These are phyloP conservation scores for Cyrtorhinus lividipennis DNA, from an alignment of 1,140 invertebrate species.

Conservation along the genomic window DNA sequence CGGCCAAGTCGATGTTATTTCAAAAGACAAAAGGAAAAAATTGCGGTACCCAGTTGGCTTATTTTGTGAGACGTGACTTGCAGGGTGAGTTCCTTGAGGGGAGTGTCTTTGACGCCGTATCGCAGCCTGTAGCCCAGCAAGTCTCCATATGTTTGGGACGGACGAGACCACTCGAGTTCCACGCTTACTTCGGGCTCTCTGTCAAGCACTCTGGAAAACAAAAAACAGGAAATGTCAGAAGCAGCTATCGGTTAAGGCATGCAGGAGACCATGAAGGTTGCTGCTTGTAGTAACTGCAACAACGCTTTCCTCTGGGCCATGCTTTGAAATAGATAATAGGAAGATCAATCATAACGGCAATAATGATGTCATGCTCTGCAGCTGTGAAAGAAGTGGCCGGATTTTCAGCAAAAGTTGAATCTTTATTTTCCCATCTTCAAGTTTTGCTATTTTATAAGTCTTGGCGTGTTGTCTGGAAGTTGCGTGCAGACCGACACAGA, in stretches of 20 bases:
- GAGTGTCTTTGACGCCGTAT: conserved; percentile 73
- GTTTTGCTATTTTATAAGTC: too few species aligned
- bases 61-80: conserved; percentile 25
- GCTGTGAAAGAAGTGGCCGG: too few species aligned
- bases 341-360: too few species aligned
- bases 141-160: conserved; percentile 73
- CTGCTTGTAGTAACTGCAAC: background rate
- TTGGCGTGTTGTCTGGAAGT: too few species aligned
- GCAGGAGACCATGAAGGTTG: too few species aligned
- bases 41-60: conserved; percentile 23
- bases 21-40: background rate
- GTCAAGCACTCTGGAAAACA: conserved; percentile 50
- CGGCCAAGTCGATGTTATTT: background rate
- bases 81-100: conserved; percentile 42
- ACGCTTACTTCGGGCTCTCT: conserved; percentile 70
- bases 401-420: too few species aligned
- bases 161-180: conserved; percentile 79
- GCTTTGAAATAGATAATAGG: too few species aligned
- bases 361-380: too few species aligned
- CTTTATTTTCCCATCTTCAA: too few species aligned
- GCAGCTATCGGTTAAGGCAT: too few species aligned
- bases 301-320: background rate
- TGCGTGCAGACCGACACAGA: too few species aligned
- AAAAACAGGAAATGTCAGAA: too few species aligned
- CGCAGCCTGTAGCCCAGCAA: conserved; percentile 58